A percentile compares a stretch with the other conserved stretches of the same genome.
Conservation (phyloP, 2,113 vertebrate species). For the Telmatochromis brichardi region DNA sequence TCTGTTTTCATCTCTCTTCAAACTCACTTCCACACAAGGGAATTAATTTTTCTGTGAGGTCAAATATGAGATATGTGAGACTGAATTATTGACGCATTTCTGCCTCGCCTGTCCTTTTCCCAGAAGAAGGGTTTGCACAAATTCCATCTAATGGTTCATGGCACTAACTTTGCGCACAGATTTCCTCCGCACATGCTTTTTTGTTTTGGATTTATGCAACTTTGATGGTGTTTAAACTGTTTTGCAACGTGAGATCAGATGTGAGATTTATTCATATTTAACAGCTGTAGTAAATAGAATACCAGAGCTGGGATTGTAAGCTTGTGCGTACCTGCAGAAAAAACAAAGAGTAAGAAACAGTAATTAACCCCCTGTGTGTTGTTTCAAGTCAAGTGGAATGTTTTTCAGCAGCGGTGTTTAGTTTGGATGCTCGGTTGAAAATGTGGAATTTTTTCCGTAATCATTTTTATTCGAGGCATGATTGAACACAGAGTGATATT, state of each 20-base stretch:
- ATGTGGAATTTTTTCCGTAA: background rate
- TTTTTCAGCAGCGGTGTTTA: background rate
- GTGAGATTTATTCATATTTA: background rate
- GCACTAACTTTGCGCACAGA: background rate
- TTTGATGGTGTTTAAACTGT: background rate
- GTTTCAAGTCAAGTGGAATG: background rate
- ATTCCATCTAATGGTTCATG: background rate
- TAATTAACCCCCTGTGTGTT: background rate
- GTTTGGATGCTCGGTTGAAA: background rate
- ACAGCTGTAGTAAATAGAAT: background rate
- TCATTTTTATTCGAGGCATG: background rate
- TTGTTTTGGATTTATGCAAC: background rate
- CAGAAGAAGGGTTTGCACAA: background rate
- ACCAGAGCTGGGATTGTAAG: background rate
- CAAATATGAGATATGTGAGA: slow-evolving; percentile 34
- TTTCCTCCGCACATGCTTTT: background rate
- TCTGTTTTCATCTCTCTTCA: slow-evolving; percentile 19
- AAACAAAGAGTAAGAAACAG: background rate
- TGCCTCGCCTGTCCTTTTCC: background rate
- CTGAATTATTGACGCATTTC: slow-evolving; percentile 49
- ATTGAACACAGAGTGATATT: background rate
- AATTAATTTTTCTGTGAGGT: slow-evolving; percentile 39
- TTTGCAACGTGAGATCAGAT: background rate
- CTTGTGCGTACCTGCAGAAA: background rate
- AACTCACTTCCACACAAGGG: slow-evolving; percentile 3